Evolutionary conservation across 2,797 vertebrate genomes (phyloP).

Genomic region (Coregonus ussuriensis): DNA sequence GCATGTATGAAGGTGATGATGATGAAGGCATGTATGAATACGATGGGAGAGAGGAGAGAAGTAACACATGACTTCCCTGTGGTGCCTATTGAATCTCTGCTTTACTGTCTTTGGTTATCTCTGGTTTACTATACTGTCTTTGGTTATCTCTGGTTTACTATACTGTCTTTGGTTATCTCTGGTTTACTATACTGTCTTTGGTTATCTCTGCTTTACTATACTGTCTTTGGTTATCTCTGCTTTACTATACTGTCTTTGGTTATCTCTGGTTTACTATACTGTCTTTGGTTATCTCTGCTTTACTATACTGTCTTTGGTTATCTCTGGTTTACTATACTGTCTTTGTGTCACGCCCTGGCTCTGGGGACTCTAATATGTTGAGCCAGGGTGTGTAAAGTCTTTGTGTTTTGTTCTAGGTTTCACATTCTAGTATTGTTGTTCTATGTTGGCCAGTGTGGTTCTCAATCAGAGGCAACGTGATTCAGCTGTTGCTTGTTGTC

Average conservation of each 20-base stretch:
- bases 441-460: no score
- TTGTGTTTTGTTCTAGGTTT: no score
- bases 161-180: conserved; percentile 11
- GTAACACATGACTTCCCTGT: conserved; percentile 45
- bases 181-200: conserved; percentile 34
- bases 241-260: conserved; percentile 34
- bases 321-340: conserved; percentile 37
- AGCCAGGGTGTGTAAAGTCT: no score
- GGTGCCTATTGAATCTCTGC: conserved; percentile 47
- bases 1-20: neutral
- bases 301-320: conserved; percentile 20
- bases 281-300: conserved; percentile 27
- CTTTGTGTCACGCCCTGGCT: neutral
- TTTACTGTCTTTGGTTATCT: conserved; percentile 33
- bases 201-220: no score
- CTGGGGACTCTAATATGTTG: no score
- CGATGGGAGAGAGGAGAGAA: conserved; percentile 41
- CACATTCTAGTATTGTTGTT: no score
- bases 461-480: no score
- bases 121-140: conserved; percentile 35
- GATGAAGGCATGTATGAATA: conserved; percentile 30
- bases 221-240: conserved; percentile 20
- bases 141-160: conserved; percentile 27
- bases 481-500: no score
- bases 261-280: conserved; percentile 22